These are phyloP conservation scores for Unio pictorum DNA, from an alignment of 2,888 invertebrate genomes.

Conservation along the genomic window DNA sequence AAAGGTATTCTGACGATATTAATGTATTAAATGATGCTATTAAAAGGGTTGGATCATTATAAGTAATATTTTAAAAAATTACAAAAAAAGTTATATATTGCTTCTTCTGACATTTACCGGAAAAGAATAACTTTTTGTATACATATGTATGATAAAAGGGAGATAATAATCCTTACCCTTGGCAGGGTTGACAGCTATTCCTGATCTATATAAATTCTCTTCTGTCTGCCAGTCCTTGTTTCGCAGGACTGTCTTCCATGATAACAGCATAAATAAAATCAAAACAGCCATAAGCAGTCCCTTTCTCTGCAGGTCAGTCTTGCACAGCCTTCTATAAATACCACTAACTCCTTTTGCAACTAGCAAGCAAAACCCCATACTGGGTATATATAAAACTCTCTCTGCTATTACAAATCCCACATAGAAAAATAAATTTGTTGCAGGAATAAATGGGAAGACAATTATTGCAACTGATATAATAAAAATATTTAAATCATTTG, in stretches of 20 bases:
- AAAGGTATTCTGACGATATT: too few relatives aligned
- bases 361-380: conserved; percentile 93
- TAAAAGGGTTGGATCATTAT: too few relatives aligned
- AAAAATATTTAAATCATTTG: conserved; percentile 32
- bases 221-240: conserved; percentile 95
- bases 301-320: conserved; percentile 21
- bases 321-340: conserved; percentile 39
- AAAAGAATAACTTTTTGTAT: too few relatives aligned
- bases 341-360: conserved; percentile 76
- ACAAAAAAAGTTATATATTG: too few relatives aligned
- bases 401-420: conserved; percentile 99
- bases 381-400: conserved; percentile 94
- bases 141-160: not conserved
- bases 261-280: conserved; percentile 62
- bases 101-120: too few relatives aligned
- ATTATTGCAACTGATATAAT: conserved; percentile 79
- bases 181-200: conserved; percentile 94
- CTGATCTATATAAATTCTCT: conserved; percentile 92
- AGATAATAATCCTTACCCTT: conserved; percentile 82
- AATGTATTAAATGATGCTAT: too few relatives aligned
- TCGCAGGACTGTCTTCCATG: conserved; percentile 82
- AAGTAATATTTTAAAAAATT: too few relatives aligned
- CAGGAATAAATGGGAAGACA: conserved; percentile 93
- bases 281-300: conserved; percentile 28
- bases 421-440: conserved; percentile 96